phyloP scores from a whole-genome alignment of 2,888 invertebrate species.

The Rotaria socialis region DNA sequence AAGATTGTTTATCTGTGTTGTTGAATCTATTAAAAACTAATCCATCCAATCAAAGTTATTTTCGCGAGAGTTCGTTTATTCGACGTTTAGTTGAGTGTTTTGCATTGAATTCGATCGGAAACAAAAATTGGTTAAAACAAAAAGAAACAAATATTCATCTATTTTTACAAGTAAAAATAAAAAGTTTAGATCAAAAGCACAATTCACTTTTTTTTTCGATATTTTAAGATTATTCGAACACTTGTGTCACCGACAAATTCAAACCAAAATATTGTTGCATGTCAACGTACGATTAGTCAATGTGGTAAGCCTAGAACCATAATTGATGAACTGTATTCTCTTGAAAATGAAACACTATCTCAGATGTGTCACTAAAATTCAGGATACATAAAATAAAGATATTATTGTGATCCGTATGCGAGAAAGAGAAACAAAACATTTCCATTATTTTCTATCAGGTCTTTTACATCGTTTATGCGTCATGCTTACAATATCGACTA shows the following conservation, averaged over 20 bases:
- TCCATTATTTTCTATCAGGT: slow-evolving; percentile 53
- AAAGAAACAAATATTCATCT: slow-evolving; percentile 86
- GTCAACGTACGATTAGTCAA: slow-evolving; percentile 81
- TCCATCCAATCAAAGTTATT: slow-evolving; percentile 93
- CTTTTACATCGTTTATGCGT: slow-evolving; percentile 76
- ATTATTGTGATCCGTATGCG: too few species aligned
- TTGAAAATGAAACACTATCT: too few species aligned
- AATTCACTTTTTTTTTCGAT: slow-evolving; percentile 46
- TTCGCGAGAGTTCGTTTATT: slow-evolving; percentile 93
- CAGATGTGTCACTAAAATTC: too few species aligned
- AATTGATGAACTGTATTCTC: too few species aligned
- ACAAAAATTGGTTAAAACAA: slow-evolving; percentile 77
- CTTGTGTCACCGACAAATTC: slow-evolving; percentile 89
- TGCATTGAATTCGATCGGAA: slow-evolving; percentile 56
- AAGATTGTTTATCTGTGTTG: slow-evolving; percentile 89
- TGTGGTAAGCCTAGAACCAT: slow-evolving; percentile 64
- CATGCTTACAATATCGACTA: slow-evolving; percentile 88
- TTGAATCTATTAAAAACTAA: slow-evolving; percentile 88
- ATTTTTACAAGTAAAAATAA: slow-evolving; percentile 70
- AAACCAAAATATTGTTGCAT: slow-evolving; percentile 70
- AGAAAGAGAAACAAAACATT: neutral
- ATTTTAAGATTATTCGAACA: slow-evolving; percentile 68
- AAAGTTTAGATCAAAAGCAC: neutral
- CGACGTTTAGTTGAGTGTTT: slow-evolving; percentile 84
- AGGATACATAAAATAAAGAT: too few species aligned